Evolutionary conservation across 2,888 invertebrate genomes (phyloP).

Genomic region (Drosophila monieri): DNA sequence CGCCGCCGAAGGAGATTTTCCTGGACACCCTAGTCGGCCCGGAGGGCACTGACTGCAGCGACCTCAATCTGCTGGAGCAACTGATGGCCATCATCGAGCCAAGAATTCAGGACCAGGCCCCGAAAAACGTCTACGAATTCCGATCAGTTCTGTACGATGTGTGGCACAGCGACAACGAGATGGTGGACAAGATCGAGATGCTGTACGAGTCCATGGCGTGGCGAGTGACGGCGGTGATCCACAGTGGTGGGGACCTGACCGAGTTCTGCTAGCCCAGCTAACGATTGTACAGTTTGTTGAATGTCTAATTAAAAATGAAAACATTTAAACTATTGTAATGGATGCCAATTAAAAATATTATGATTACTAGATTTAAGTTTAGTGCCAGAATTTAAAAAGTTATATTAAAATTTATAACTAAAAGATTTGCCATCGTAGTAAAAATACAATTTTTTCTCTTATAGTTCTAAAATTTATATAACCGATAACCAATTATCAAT

Average conservation of each 20-base stretch:
- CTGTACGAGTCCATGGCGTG: slow-evolving; percentile 63
- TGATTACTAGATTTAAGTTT: background rate
- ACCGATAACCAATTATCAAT: no score
- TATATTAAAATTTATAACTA: no score
- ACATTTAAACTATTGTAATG: background rate
- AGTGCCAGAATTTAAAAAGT: no score
- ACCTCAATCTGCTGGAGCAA: slow-evolving; percentile 61
- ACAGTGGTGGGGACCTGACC: slow-evolving; percentile 47
- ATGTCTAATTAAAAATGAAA: slow-evolving; percentile 6
- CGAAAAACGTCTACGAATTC: slow-evolving; percentile 58
- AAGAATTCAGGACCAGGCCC: slow-evolving; percentile 45
- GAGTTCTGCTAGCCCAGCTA: slow-evolving; percentile 25
- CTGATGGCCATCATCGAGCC: slow-evolving; percentile 64
- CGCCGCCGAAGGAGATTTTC: slow-evolving; percentile 58
- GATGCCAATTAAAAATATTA: background rate
- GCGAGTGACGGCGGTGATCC: slow-evolving; percentile 53
- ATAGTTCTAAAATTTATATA: no score
- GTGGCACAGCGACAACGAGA: slow-evolving; percentile 65
- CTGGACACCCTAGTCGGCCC: slow-evolving; percentile 63
- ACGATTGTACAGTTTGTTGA: background rate
- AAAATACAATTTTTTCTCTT: no score
- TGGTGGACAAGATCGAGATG: slow-evolving; percentile 55
- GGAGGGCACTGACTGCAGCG: slow-evolving; percentile 43
- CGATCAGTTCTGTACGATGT: slow-evolving; percentile 56
- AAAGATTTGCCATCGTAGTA: no score